Base-by-base conservation (phyloP, 2,888 invertebrate genomes). In the Chymomyza amoena region DNA sequence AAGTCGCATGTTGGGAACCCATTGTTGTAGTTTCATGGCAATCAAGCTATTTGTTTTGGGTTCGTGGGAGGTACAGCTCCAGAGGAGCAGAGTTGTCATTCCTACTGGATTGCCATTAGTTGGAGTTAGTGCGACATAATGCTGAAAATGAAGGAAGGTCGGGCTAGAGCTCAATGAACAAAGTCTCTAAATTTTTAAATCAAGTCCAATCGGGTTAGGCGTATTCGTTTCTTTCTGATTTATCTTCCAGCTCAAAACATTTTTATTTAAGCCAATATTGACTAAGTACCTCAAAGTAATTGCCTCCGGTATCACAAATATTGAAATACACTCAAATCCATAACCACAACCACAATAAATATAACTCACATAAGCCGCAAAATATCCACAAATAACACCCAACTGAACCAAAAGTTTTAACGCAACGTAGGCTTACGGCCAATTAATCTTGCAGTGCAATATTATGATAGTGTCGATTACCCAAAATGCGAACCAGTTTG, bases 381-480 rank as follows among this genome's bases (percentile, higher is more conserved):
- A 66, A 70, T 65, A 60, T 67, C 56, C 45, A 64, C 68, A 70
- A 59, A 68, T 66, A 52, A 57, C 32, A 51, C 25, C 28, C 68
- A 59, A 56, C 57, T 57, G 68, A 56, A 61, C 16, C 20, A 32
- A 1, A 25, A 64, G 36, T 18, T 45, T 28, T 18, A 73, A 68
- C 57, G 52, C 59, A 64, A 61, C 25, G 16, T 16, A 61, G 54
- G 52, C 56, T 64, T 36, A 51, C 36, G 64, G 66, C 68, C 78
- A 84, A 84, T 81, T 84, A 84, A 84, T 86, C 87, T 70, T 69
- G 65, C 73, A 68, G 52, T 65, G 66, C 70, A 84, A 73, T 79
- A 84, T 86, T 85, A 78, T 88, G 87, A 85, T 77, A 74, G 79
- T 85, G 82, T 88, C 84, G 81, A 85, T 84, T 86, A 73, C 81